Evolutionary conservation across 2,888 invertebrate species (phyloP).

Genomic region (Volucella inanis): DNA sequence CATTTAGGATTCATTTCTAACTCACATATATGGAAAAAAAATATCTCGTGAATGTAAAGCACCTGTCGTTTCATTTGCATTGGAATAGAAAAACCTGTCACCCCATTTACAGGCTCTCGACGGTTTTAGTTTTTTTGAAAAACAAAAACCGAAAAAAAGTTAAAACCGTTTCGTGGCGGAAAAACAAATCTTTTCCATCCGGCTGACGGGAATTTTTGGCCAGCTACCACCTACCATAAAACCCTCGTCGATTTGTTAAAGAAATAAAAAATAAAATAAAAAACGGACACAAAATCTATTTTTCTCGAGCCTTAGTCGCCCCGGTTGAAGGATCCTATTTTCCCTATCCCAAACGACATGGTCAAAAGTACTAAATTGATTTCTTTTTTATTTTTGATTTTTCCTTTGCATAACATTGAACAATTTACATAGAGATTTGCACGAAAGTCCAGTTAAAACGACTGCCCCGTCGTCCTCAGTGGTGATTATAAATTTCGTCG

Average conservation of each 20-base stretch:
- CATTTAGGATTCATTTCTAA: not conserved
- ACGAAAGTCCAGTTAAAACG: conserved; percentile 57
- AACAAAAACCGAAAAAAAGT: conserved; percentile 46
- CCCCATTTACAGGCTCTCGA: conserved; percentile 51
- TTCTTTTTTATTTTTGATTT: conserved; percentile 46
- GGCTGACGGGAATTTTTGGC: conserved; percentile 78
- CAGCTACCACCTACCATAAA: conserved; percentile 52
- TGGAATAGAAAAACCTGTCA: conserved; percentile 63
- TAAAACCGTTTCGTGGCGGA: conserved; percentile 76
- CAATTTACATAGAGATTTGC: conserved; percentile 73
- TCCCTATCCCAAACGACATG: conserved; percentile 57
- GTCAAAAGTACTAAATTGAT: conserved; percentile 70
- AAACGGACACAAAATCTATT: conserved; percentile 8
- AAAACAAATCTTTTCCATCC: conserved; percentile 83
- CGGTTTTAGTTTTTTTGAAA: conserved; percentile 38
- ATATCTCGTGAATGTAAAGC: conserved; percentile 50
- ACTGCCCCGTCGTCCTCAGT: conserved; percentile 21
- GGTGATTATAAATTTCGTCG: conserved; percentile 62
- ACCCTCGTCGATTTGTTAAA: conserved; percentile 11
- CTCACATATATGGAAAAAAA: conserved; percentile 11
- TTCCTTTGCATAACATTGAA: conserved; percentile 72
- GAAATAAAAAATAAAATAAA: too few relatives aligned
- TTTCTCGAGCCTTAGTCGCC: conserved; percentile 8
- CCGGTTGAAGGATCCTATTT: conserved; percentile 29
- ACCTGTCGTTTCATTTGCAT: conserved; percentile 64